Evolutionary conservation across 2,888 invertebrate species (phyloP), one percentile per base, ranked within the genome.

Genomic region (Lepidochrysops patricia): DNA sequence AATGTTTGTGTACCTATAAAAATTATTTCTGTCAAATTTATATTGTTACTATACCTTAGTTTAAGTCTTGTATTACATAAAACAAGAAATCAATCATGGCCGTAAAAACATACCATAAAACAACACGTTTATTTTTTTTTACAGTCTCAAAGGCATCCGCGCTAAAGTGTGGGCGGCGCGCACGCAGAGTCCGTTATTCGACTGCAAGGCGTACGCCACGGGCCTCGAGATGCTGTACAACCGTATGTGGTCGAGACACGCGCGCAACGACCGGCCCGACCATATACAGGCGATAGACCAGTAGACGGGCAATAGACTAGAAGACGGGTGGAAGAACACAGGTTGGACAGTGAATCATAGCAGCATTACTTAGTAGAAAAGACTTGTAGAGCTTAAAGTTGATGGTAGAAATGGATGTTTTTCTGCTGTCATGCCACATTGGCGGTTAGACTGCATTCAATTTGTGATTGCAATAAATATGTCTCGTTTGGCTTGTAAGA

Each of bases 91-190:
- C n/a, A n/a, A n/a, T n/a, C n/a, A n/a, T n/a, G n/a, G n/a, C n/a
- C n/a, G n/a, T n/a, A n/a, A n/a, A n/a, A n/a, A n/a, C n/a, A n/a
- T n/a, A n/a, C n/a, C n/a, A n/a, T n/a, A n/a, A n/a, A n/a, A n/a
- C n/a, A n/a, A 26, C 2, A 26, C 2, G 27, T n/a, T 9, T 26
- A 12, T 19, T n/a, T 63, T 61, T 50, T 50, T 67, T 79, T 90
- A 79, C 75, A 90, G 96, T 82, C 92, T 99, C 73, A 97, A 96
- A 90, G 94, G 93, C 19, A 95, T 96, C 74, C 93, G 99, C 58
- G 98, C 96, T 57, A 98, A 97, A 82, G 99, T 99, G 35, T 99
- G 99, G 98, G 91, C 95, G 68, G 96, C 97, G 0, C 92, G 99
- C 61, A 93, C 93, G 2, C 95, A 96, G 26, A 97, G 97, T 72